These are phyloP conservation scores for Drosophila subsilvestris DNA, from an alignment of 2,888 invertebrate genomes.

Conservation along the genomic window DNA sequence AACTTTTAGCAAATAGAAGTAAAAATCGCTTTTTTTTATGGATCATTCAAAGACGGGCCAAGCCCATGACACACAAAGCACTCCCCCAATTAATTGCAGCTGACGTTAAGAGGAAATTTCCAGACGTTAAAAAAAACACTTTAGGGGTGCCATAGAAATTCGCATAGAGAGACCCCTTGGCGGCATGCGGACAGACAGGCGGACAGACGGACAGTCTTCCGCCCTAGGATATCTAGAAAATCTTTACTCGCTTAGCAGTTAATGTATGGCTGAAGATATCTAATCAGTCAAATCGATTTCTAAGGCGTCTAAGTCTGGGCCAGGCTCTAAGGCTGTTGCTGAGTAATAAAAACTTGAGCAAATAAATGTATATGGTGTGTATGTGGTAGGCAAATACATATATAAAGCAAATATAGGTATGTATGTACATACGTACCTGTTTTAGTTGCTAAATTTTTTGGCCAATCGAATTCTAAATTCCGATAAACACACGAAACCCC, in stretches of 20 bases:
- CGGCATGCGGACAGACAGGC: conserved; percentile 3
- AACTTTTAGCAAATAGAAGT: neutral
- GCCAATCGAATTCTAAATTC: neutral
- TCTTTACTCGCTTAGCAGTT: conserved; percentile 3
- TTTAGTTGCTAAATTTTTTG: neutral
- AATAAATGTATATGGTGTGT: conserved; percentile 10
- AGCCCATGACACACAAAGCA: neutral
- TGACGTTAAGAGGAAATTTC: neutral
- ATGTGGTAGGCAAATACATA: conserved; percentile 7
- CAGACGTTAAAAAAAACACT: neutral
- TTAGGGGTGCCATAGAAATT: neutral
- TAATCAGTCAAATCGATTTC: conserved; percentile 53
- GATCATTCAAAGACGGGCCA: neutral
- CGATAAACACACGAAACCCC: conserved; percentile 24
- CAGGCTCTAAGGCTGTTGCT: conserved; percentile 27
- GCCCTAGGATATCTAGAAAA: neutral
- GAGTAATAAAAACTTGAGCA: conserved; percentile 7
- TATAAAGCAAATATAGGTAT: conserved; percentile 27
- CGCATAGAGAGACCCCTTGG: conserved; percentile 3
- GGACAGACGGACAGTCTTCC: conserved; percentile 1
- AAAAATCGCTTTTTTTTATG: neutral
- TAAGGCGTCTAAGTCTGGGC: conserved; percentile 38
- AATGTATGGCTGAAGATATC: conserved; percentile 10
- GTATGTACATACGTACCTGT: neutral
- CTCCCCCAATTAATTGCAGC: neutral